Conservation (phyloP, 2,113 vertebrate species). For the Lamprotornis superbus region DNA sequence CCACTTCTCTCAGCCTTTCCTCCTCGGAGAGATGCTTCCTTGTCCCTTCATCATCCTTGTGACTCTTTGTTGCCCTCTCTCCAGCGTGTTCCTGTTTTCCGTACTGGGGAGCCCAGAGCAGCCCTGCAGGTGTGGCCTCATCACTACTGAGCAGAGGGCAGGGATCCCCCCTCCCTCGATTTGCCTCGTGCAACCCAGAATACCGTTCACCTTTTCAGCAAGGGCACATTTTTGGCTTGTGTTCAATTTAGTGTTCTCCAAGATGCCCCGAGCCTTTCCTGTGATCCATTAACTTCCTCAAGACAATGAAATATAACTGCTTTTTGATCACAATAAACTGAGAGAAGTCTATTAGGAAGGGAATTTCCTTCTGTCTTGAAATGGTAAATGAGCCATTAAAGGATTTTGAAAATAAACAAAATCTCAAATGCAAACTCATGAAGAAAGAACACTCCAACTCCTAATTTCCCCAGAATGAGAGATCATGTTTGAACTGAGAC, state of each 20-base stretch:
- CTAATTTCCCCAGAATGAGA: not conserved
- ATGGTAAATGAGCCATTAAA: not conserved
- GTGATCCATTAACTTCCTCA: not conserved
- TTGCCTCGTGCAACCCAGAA: not conserved
- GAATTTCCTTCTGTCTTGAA: not conserved
- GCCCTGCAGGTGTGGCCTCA: not conserved
- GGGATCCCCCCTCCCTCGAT: not conserved
- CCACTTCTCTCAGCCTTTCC: not conserved
- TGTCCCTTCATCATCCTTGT: not conserved
- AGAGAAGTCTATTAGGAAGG: not conserved
- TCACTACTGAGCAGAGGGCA: not conserved
- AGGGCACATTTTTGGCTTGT: rapidly evolving
- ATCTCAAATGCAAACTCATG: not conserved
- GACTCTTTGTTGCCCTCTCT: not conserved
- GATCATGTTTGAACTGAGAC: not conserved
- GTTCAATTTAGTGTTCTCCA: not conserved
- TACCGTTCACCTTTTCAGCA: not conserved
- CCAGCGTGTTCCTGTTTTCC: not conserved
- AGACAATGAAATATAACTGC: not conserved
- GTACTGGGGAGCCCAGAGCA: not conserved
- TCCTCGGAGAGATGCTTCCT: not conserved
- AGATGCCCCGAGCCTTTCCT: not conserved
- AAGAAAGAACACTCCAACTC: not conserved
- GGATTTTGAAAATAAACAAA: not conserved
- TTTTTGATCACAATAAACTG: not conserved